A percentile compares a stretch with the other conserved stretches of the same genome.
These are phyloP conservation scores for Tragelaphus buxtoni DNA, from an alignment of 2,113 vertebrate genomes.

Conservation along the genomic window DNA sequence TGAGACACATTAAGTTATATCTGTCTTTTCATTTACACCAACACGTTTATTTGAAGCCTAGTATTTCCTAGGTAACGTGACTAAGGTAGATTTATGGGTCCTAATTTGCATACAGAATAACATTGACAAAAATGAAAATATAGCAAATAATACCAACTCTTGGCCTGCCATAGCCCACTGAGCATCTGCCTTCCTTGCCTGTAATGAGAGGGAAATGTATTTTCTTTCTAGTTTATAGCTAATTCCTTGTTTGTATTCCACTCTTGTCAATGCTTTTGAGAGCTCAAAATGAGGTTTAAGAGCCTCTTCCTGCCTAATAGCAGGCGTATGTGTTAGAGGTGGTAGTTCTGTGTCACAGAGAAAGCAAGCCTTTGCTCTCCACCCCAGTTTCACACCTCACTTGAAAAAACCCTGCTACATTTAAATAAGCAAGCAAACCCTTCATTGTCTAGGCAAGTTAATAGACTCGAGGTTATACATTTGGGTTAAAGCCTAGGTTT, in stretches of 20 bases:
- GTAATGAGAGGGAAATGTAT: conserved; percentile 23
- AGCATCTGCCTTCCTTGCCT: conserved; percentile 41
- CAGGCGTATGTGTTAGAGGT: neutral
- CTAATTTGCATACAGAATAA: conserved; percentile 42
- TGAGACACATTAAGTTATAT: neutral
- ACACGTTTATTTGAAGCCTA: conserved; percentile 21
- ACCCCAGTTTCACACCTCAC: neutral
- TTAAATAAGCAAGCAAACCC: neutral
- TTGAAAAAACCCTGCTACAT: neutral
- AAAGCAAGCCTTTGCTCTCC: neutral
- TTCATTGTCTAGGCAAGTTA: neutral
- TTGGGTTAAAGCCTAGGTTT: neutral
- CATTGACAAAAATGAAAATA: conserved; percentile 27
- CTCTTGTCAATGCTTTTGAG: conserved; percentile 21
- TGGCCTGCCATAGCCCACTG: neutral
- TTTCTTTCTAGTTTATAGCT: conserved; percentile 37
- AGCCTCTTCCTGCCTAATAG: conserved; percentile 53
- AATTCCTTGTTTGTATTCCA: conserved; percentile 62
- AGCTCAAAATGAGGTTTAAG: conserved; percentile 54
- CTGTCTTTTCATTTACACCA: conserved; percentile 48
- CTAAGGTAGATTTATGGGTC: conserved; percentile 43
- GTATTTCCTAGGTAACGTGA: conserved; percentile 20
- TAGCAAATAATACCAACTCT: conserved; percentile 33
- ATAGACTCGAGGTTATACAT: neutral
- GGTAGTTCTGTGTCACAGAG: neutral